Evolutionary conservation across 2,888 invertebrate species (phyloP).

Genomic region (Masnerella sp.): DNA sequence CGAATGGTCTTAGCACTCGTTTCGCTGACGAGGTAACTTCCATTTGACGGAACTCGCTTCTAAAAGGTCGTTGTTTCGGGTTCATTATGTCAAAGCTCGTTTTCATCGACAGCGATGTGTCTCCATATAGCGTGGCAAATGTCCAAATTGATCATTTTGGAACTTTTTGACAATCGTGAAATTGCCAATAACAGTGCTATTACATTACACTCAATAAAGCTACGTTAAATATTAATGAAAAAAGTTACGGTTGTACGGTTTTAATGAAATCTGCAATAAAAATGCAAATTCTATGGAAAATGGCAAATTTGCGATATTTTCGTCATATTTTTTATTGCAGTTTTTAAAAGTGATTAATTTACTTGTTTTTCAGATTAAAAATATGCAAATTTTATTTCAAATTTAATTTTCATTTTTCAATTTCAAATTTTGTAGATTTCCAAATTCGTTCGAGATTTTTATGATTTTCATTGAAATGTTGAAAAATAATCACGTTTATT

Average conservation of each 20-base stretch:
- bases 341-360: no score
- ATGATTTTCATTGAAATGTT: no score
- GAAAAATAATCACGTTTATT: no score
- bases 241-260: no score
- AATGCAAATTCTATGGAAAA: background rate
- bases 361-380: no score
- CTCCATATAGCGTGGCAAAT: constrained; percentile 55
- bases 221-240: constrained; percentile 35
- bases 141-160: constrained; percentile 55
- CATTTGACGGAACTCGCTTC: constrained; percentile 24
- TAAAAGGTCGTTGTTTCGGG: constrained; percentile 40
- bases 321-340: no score
- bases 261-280: background rate
- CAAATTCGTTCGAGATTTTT: no score
- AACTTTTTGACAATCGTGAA: constrained; percentile 39
- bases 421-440: no score
- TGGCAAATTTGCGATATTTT: no score
- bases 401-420: no score
- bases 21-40: no score
- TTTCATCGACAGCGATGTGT: constrained; percentile 45
- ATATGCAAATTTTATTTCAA: no score
- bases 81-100: constrained; percentile 50
- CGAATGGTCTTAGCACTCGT: constrained; percentile 36
- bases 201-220: constrained; percentile 55
- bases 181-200: constrained; percentile 41